Evolutionary conservation across 2,113 vertebrate species (phyloP).

Genomic region (Aramus guarauna): DNA sequence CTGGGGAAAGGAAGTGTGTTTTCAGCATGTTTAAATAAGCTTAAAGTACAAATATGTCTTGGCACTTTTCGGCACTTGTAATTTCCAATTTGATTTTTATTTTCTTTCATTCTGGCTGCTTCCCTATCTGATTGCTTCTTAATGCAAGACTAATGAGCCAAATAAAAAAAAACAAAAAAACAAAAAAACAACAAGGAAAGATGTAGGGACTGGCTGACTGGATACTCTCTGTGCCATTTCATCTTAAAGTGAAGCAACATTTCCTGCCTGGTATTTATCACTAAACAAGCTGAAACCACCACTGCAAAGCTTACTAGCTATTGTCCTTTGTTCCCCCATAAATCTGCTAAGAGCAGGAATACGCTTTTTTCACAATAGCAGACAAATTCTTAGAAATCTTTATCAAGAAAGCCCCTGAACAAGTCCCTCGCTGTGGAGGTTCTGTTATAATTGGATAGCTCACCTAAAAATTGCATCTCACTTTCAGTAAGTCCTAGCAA

Average conservation of each 20-base stretch:
- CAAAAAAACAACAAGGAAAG: neutral
- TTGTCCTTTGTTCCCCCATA: neutral
- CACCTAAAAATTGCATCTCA: neutral
- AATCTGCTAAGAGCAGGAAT: neutral
- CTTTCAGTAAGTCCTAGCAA: neutral
- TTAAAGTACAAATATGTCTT: neutral
- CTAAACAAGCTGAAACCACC: neutral
- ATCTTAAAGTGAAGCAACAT: neutral
- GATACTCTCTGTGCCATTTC: neutral
- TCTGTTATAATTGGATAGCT: neutral
- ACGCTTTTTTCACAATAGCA: neutral
- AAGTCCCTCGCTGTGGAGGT: neutral
- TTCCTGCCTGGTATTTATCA: neutral
- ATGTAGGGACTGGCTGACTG: neutral
- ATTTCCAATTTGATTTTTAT: neutral
- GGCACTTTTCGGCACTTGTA: neutral
- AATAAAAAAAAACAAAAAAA: neutral
- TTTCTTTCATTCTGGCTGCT: neutral
- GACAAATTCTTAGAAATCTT: neutral
- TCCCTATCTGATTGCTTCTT: neutral
- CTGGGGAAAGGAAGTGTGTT: neutral
- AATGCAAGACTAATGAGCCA: neutral
- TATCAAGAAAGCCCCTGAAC: neutral
- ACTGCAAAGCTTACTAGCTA: neutral
- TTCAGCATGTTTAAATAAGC: neutral